A percentile compares a stretch with the other conserved stretches of the same genome.
Evolutionary conservation across 2,113 vertebrate species (phyloP).

Genomic region (Trematocara zebra): DNA sequence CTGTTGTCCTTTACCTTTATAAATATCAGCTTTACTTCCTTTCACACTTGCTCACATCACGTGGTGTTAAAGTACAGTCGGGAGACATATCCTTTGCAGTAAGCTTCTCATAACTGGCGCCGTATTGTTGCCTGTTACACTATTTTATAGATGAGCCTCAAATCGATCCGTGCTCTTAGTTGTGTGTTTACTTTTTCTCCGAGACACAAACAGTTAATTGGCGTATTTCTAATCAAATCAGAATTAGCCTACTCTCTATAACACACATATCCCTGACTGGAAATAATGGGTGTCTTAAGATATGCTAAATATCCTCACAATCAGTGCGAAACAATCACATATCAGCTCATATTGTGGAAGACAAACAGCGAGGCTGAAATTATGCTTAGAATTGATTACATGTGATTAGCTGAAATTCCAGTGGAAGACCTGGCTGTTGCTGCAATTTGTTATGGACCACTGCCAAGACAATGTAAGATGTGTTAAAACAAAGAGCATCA

Average conservation of each 20-base stretch:
- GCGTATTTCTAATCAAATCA: not conserved
- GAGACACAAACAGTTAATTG: not conserved
- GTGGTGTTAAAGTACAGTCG: not conserved
- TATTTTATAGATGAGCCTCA: not conserved
- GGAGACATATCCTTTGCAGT: not conserved
- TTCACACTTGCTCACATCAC: not conserved
- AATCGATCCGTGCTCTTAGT: rapidly evolving
- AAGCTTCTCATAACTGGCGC: not conserved
- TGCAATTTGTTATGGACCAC: not conserved
- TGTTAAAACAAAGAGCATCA: not conserved
- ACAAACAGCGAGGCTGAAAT: not conserved
- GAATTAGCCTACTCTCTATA: not conserved
- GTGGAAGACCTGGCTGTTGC: not conserved
- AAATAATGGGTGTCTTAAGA: not conserved
- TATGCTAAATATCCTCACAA: not conserved
- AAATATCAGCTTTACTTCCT: not conserved
- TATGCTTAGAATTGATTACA: not conserved
- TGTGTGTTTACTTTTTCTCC: not conserved
- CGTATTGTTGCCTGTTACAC: not conserved
- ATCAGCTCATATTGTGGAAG: not conserved
- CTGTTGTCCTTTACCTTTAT: not conserved
- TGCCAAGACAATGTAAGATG: not conserved
- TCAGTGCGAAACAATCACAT: not conserved
- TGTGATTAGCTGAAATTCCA: not conserved
- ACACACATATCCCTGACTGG: not conserved